Base-by-base conservation (phyloP, 2,888 invertebrate genomes). In the Apocheima hispidaria region DNA sequence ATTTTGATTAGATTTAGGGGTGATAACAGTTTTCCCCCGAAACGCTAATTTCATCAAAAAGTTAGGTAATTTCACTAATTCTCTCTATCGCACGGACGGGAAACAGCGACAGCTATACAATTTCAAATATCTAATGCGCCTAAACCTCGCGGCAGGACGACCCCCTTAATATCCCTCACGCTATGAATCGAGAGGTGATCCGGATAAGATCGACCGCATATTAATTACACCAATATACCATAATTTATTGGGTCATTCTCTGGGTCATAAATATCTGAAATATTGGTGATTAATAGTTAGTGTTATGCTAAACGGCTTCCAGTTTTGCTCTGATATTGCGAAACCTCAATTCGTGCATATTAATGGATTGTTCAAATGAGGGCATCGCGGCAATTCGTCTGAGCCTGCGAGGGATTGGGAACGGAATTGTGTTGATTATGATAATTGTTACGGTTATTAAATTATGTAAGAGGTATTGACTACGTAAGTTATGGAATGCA, bases 181-280 rank as follows among this genome's bases (percentile, higher is more conserved):
- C 14, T 51, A 18, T 38, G 18, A 18, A 16, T 26, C 20, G 4
- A 26, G 38, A 48, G 28, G 46, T 36, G 38, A 28, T 48, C 46
- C 38, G 38, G 50, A 18, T 12, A 18, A 51, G 38, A 51, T 35
- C 18, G n/a, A 4, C 20, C n/a, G 48, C 7, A 62, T 50, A 50
- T 53, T 63, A 53, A 63, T 63, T 18, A 14, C 6, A n/a, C 23
- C 33, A 38, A 35, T 63, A 44, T 30, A 48, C 7, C 38, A 33
- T 52, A 46, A 46, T 52, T 28, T 57, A 59, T 46, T n/a, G n/a
- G n/a, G n/a, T n/a, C n/a, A n/a, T n/a, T n/a, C n/a, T n/a, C n/a
- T n/a, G n/a, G n/a, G n/a, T n/a, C n/a, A n/a, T n/a, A n/a, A n/a
- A n/a, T n/a, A n/a, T n/a, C n/a, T n/a, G n/a, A n/a, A n/a, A n/a